These are phyloP conservation scores for Hesperophylax magnus DNA, from an alignment of 1,140 invertebrate species.

Conservation along the genomic window DNA sequence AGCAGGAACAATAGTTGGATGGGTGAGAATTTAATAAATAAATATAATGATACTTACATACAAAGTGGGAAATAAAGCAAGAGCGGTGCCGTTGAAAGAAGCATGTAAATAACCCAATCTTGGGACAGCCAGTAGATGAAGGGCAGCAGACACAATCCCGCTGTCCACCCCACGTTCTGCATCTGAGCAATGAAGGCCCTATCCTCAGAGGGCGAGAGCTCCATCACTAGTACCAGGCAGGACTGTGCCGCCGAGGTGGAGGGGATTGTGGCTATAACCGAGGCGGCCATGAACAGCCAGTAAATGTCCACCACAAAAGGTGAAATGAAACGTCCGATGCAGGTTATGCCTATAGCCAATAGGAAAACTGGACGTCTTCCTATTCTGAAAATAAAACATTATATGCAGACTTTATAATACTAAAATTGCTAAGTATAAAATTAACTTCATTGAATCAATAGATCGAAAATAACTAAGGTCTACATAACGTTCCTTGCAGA, in stretches of 20 bases:
- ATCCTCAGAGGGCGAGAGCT: slow-evolving; percentile 60
- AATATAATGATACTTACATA: slow-evolving; percentile 56
- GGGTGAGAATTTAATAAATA: no score
- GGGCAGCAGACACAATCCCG: slow-evolving; percentile 71
- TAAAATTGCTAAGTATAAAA: neutral
- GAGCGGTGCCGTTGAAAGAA: slow-evolving; percentile 66
- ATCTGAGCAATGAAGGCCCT: slow-evolving; percentile 48
- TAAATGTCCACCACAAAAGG: slow-evolving; percentile 65
- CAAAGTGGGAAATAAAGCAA: slow-evolving; percentile 64
- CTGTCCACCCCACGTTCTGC: slow-evolving; percentile 62
- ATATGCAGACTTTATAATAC: neutral
- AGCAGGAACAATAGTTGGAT: no score
- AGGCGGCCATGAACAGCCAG: slow-evolving; percentile 65
- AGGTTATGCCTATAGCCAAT: slow-evolving; percentile 63
- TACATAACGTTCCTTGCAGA: no score
- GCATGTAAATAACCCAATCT: slow-evolving; percentile 72
- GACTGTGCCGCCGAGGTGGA: slow-evolving; percentile 69
- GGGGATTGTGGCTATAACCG: slow-evolving; percentile 64
- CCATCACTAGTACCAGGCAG: slow-evolving; percentile 69
- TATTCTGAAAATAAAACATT: slow-evolving; percentile 61
- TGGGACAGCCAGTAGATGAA: slow-evolving; percentile 72
- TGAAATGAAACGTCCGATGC: slow-evolving; percentile 64
- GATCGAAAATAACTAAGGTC: no score
- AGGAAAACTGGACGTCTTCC: slow-evolving; percentile 70
- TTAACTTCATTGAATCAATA: no score